Conservation (phyloP, 1,140 invertebrate species). For the Cyrtorhinus lividipennis region DNA sequence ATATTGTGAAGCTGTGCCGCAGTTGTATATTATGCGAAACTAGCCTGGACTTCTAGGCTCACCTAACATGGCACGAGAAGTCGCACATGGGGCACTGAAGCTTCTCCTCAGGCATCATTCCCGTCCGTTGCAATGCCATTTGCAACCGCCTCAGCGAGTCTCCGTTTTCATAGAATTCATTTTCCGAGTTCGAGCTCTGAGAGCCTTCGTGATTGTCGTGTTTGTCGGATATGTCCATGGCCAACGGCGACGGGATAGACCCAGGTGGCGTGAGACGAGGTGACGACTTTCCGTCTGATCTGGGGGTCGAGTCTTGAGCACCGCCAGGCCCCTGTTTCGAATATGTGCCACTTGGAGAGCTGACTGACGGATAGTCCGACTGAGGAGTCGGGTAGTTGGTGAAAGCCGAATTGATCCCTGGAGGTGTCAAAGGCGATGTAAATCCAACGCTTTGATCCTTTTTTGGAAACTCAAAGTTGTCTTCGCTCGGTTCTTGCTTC, state of each 20-base stretch:
- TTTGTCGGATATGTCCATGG: neutral
- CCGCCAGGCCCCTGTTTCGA: neutral
- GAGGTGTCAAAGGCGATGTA: conserved; percentile 11
- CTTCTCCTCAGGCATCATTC: conserved; percentile 22
- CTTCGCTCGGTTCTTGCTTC: conserved; percentile 16
- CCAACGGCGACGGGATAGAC: neutral
- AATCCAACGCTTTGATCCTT: neutral
- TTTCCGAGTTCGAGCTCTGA: conserved; percentile 12
- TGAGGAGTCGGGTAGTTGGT: neutral
- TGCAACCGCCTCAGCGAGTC: conserved; percentile 21
- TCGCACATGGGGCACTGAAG: conserved; percentile 23
- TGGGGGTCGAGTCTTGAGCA: neutral
- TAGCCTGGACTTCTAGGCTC: no score
- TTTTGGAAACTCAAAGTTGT: neutral
- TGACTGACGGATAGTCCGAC: neutral
- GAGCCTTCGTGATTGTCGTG: conserved; percentile 4
- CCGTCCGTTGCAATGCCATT: conserved; percentile 23
- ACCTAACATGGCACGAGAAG: conserved; percentile 22
- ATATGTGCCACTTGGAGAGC: neutral
- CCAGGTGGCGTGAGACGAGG: conserved; percentile 2
- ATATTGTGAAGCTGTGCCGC: neutral
- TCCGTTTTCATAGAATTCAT: conserved; percentile 15
- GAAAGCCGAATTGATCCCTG: neutral
- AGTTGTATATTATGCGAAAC: no score
- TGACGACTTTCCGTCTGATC: neutral